Base-by-base conservation (phyloP, 37 sponge, comb jelly and placozoan species). In the Aplysina aerophoba region DNA sequence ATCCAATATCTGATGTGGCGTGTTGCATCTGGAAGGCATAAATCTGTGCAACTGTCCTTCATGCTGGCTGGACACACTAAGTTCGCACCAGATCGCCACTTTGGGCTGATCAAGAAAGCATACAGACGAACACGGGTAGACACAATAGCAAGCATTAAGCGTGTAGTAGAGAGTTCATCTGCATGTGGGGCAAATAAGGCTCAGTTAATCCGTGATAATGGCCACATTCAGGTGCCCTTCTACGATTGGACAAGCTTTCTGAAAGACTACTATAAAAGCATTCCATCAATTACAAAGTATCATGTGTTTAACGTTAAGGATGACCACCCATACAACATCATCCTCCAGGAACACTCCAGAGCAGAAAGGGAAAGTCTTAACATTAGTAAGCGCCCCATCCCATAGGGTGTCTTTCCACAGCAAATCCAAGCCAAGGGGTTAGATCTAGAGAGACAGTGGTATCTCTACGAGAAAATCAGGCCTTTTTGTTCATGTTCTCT, bases 1-100 rank as follows among this genome's bases (percentile, higher is more conserved):
- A 73, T 85, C 5, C 78, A 74, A 8, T 85, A 85, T 39, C 39
- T 85, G 12, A 33, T 58, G 63, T 85, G 85, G 85, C 37, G 39
- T 24, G 44, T 74, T 59, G 54, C 69, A 57, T 33, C 78, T 64
- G 85, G 77, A 6, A 20, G 22, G 20, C 14, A 73, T 33, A 20
- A 67, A 22, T 24, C 25, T 22, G 27, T 67, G 14, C 69, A 67
- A n/a, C 36, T 87, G 17, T 57, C 38, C 28, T 89, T 89, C 59
- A 75, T 89, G 84, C n/a, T 89, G 19, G 50, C 79, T 22, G 89
- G 85, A 19, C 86, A 89, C 44, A 89, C 90, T 33, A 80, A 72
- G 25, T 89, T 89, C 39, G 19, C 59, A 24, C 90, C 90, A 22
- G 90, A 89, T 39, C 34, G 86, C 22, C 66, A 63, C 39, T 88